phyloP scores from a whole-genome alignment of 2,113 vertebrate genomes.

The Pseudorectes ferrugineus region DNA sequence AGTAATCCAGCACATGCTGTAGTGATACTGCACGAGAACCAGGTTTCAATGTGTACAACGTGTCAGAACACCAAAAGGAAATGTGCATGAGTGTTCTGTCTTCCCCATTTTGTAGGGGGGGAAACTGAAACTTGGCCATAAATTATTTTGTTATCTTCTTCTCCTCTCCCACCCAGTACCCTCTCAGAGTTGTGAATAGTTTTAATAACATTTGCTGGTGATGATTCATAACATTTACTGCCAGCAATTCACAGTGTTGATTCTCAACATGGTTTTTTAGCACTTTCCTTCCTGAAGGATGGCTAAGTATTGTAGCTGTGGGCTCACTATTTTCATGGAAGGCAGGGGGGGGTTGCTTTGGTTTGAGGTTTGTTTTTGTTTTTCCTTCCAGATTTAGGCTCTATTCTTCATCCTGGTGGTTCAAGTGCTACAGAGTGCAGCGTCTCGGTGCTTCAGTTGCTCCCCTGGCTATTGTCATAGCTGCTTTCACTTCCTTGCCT shows the following conservation, averaged over 20 bases:
- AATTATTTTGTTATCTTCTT: not conserved
- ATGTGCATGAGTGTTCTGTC: not conserved
- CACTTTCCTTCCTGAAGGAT: not conserved
- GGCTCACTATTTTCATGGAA: not conserved
- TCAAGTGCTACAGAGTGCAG: not conserved
- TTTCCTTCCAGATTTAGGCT: not conserved
- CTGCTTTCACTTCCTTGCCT: not conserved
- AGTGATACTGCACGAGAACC: not conserved
- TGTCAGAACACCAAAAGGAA: not conserved
- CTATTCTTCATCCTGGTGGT: not conserved
- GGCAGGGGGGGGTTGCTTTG: not conserved
- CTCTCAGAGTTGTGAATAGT: not conserved
- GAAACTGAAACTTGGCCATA: not conserved
- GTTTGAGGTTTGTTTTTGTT: not conserved
- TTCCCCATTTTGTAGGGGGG: not conserved
- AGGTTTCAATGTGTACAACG: not conserved
- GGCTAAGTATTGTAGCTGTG: not conserved
- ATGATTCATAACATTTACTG: not conserved
- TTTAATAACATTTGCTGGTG: not conserved
- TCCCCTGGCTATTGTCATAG: conserved; percentile 16
- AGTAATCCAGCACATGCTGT: not conserved
- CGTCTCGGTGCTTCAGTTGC: accelerated
- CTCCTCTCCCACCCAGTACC: not conserved
- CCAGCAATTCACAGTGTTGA: not conserved
- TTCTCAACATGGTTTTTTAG: not conserved